Conservation (phyloP, 2,888 invertebrate genomes). For the Protonemura montana region DNA sequence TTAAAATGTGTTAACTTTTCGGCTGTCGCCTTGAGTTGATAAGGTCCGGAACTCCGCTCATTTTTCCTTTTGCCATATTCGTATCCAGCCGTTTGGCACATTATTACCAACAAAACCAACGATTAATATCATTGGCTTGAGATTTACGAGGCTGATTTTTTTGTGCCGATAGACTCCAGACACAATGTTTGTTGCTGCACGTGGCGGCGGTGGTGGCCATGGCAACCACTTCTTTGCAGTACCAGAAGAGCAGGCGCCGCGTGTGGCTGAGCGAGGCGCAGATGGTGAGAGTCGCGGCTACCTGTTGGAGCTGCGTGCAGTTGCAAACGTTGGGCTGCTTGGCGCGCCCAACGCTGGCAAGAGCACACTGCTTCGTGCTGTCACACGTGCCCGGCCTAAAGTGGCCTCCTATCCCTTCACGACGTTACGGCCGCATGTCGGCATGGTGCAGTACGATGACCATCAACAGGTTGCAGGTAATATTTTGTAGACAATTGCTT, state of each 20-base stretch:
- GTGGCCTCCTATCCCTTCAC: constrained; percentile 95
- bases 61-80: too few relatives aligned
- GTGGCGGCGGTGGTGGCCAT: constrained; percentile 95
- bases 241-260: constrained; percentile 79
- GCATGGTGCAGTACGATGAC: constrained; percentile 89
- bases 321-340: constrained; percentile 93
- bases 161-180: constrained; percentile 58
- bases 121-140: too few relatives aligned
- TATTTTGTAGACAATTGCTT: too few relatives aligned
- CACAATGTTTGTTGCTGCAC: constrained; percentile 87
- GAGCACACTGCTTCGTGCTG: constrained; percentile 84
- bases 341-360: constrained; percentile 95
- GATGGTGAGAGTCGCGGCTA: constrained; percentile 79
- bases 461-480: constrained; percentile 82
- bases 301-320: constrained; percentile 83
- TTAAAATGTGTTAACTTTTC: too few relatives aligned
- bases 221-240: constrained; percentile 93
- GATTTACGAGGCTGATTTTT: too few relatives aligned
- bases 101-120: too few relatives aligned
- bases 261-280: constrained; percentile 87
- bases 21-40: too few relatives aligned
- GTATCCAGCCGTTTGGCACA: too few relatives aligned
- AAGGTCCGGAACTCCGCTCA: too few relatives aligned
- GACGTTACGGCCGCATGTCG: constrained; percentile 86
- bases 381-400: constrained; percentile 87